Percentiles rank a stretch among this genome's conserved stretches.
Evolutionary conservation across 2,888 invertebrate genomes (phyloP).

Genomic region (Diadegma fenestrale): DNA sequence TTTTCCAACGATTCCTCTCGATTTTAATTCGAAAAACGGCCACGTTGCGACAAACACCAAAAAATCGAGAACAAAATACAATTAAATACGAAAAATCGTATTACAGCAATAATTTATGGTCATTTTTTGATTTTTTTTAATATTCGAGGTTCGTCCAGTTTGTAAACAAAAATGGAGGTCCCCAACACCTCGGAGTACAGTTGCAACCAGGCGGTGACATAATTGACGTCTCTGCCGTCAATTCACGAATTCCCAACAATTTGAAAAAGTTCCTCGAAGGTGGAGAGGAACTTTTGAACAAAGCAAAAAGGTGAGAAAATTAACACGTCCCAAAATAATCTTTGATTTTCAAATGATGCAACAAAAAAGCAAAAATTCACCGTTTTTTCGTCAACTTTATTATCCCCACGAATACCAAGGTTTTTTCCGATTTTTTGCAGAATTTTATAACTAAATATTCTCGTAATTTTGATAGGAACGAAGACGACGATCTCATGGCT

Average conservation of each 20-base stretch:
- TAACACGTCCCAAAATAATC: neutral
- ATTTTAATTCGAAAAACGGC: neutral
- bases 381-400: neutral
- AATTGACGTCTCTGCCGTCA: slow-evolving; percentile 87
- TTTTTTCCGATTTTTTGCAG: neutral
- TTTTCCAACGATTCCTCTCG: neutral
- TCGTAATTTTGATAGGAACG: slow-evolving; percentile 76
- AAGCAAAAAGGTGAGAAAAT: slow-evolving; percentile 86
- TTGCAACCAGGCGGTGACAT: slow-evolving; percentile 89
- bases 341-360: neutral
- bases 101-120: slow-evolving; percentile 1
- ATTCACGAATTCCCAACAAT: slow-evolving; percentile 86
- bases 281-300: slow-evolving; percentile 85
- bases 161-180: slow-evolving; percentile 86
- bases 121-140: neutral
- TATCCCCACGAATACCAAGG: neutral
- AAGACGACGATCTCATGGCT: slow-evolving; percentile 77
- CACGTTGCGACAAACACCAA: neutral
- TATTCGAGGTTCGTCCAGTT: slow-evolving; percentile 89
- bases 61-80: neutral
- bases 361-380: neutral
- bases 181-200: slow-evolving; percentile 89
- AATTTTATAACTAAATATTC: slow-evolving; percentile 51
- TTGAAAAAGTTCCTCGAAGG: slow-evolving; percentile 86
- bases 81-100: neutral